A percentile compares a stretch with the other conserved stretches of the same genome.
phyloP scores from a whole-genome alignment of 2,113 vertebrate genomes.

The Blennius ocellaris region DNA sequence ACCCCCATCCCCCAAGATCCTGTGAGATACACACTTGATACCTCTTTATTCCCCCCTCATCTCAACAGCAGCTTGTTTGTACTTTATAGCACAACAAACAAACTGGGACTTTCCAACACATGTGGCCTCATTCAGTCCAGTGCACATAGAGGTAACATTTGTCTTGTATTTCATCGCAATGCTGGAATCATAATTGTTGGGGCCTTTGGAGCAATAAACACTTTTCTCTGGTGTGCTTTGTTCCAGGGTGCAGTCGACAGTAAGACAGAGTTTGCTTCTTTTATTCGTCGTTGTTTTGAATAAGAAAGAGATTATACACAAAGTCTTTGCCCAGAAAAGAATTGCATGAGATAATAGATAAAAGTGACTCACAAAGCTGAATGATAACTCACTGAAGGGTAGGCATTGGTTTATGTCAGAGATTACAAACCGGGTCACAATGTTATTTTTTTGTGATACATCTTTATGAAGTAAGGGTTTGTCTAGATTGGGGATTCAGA shows the following conservation, averaged over 20 bases:
- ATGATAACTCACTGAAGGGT: conserved; percentile 4
- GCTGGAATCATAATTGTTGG: conserved; percentile 47
- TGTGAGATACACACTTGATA: conserved; percentile 32
- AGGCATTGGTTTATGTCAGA: conserved; percentile 11
- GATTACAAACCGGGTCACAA: conserved; percentile 6
- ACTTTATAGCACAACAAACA: conserved; percentile 57
- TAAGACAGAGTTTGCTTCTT: neutral
- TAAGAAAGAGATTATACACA: conserved; percentile 32
- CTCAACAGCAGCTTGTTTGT: conserved; percentile 55
- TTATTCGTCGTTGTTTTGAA: conserved; percentile 18
- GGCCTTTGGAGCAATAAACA: conserved; percentile 60
- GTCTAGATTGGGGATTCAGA: no score
- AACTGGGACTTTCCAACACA: conserved; percentile 56
- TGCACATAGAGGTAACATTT: conserved; percentile 45
- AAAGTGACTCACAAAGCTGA: conserved; percentile 29
- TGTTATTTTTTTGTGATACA: neutral
- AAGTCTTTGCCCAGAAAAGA: conserved; percentile 22
- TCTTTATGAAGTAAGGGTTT: no score
- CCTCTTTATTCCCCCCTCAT: conserved; percentile 1
- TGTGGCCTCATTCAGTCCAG: conserved; percentile 75
- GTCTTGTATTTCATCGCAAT: conserved; percentile 37
- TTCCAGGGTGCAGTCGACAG: conserved; percentile 2
- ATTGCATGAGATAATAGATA: conserved; percentile 23
- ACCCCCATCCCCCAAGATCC: conserved; percentile 12
- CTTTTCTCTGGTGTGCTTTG: conserved; percentile 24